Evolutionary conservation across 1,140 invertebrate species (phyloP).

Genomic region (Pachyrhynchus sulphureomaculatus): DNA sequence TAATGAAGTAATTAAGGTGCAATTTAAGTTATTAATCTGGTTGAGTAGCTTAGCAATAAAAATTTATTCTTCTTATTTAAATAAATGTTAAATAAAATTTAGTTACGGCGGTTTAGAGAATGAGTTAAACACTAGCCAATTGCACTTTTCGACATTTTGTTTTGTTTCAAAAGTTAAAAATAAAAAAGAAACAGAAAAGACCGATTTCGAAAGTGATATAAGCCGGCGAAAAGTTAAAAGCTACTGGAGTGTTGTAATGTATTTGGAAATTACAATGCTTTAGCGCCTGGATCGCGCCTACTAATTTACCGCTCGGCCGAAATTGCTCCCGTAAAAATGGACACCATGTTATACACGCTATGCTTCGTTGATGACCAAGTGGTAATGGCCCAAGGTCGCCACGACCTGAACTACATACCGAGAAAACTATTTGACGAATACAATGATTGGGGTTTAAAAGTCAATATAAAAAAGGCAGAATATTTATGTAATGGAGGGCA

Average conservation of each 20-base stretch:
- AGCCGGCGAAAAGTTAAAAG: conserved; percentile 7
- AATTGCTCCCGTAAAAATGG: no score
- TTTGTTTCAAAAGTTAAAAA: not conserved
- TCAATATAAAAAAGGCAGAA: no score
- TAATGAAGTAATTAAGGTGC: not conserved
- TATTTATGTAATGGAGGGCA: no score
- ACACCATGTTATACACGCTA: no score
- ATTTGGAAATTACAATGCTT: conserved; percentile 1
- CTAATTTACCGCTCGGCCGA: not conserved
- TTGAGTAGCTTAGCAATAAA: conserved; percentile 3
- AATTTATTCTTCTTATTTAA: no score
- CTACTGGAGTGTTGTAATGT: conserved; percentile 2
- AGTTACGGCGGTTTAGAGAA: not conserved
- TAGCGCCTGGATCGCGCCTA: not conserved
- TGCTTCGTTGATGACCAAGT: no score
- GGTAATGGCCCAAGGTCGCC: no score
- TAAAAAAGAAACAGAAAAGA: conserved; percentile 14
- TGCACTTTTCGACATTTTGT: not conserved
- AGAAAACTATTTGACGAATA: no score
- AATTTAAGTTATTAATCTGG: not conserved
- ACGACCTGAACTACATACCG: no score
- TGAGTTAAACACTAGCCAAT: not conserved
- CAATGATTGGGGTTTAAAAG: no score
- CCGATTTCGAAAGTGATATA: not conserved
- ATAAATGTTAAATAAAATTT: no score